Evolutionary conservation across 2,888 invertebrate species (phyloP), one percentile per base, ranked within the genome.

Genomic region (Limnephilus auricula): DNA sequence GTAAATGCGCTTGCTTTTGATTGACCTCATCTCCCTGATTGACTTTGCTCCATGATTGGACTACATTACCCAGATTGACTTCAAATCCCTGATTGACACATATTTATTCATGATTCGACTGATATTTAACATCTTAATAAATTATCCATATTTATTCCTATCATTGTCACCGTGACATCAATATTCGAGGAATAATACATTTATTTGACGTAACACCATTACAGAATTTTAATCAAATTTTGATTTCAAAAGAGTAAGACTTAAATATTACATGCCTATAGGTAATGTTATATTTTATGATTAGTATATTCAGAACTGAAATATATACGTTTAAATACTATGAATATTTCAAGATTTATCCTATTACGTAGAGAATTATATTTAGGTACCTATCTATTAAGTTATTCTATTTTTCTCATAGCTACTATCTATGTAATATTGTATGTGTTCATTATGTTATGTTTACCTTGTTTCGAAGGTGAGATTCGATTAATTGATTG

Each of bases 211-310:
- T n/a, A 65, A 65, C 65, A 65, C 65, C 65, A 65, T 65, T n/a
- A 65, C 65, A 65, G 65, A 65, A 65, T 65, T 40, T 85, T 37
- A 40, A 40, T 40, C 85, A 85, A 37, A 40, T 40, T 40, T 85
- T 85, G 85, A 85, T 85, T 85, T 65, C 40, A 85, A 85, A 85
- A 85, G 85, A 85, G 85, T 18, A 85, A 85, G 85, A 85, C 85
- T 85, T 85, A 85, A 37, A 85, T 40, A 32, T 65, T 65, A 65
- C 65, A 65, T 65, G 65, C 65, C 65, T 25, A 65, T 65, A 25
- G 65, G 65, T 65, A 65, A 65, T 65, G 65, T 65, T 82, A 82
- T 82, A 34, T 85, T 31, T 18, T 86, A 30, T 86, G 31, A 30
- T 30, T 86, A 30, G 31, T 15, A 65, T 86, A 86, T 86, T 86